Percentiles rank a stretch among this genome's conserved stretches.
phyloP scores from a whole-genome alignment of 2,888 invertebrate species.

The Agrotis puta region DNA sequence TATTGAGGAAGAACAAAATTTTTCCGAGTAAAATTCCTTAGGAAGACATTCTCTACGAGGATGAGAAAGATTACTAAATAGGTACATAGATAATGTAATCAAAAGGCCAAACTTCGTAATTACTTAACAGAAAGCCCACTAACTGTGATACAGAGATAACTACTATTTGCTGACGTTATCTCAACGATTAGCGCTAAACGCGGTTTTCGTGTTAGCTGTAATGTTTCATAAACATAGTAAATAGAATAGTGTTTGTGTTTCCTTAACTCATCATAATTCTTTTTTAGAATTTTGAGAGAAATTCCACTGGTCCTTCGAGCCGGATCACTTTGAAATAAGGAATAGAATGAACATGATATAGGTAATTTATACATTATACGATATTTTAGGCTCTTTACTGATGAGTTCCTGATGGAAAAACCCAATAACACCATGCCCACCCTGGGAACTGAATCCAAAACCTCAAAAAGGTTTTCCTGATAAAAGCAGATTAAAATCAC shows the following conservation, averaged over 20 bases:
- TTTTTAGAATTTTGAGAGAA: background rate
- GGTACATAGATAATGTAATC: constrained; percentile 24
- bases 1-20: background rate
- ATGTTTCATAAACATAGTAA: constrained; percentile 24
- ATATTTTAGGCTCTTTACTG: no score
- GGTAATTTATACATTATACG: no score
- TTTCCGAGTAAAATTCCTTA: background rate
- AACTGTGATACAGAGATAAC: constrained; percentile 39
- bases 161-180: constrained; percentile 54
- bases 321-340: constrained; percentile 8
- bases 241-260: constrained; percentile 42
- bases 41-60: background rate
- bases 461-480: no score
- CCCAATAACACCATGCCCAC: no score
- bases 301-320: background rate
- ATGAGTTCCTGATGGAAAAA: no score
- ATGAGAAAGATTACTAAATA: background rate
- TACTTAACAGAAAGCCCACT: constrained; percentile 19
- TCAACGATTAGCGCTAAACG: constrained; percentile 55
- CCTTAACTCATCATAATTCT: background rate
- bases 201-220: constrained; percentile 53
- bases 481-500: background rate
- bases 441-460: no score
- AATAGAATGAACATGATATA: background rate
- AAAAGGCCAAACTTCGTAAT: constrained; percentile 42